A percentile compares a stretch with the other conserved stretches of the same genome.
Conservation (phyloP, 2,888 invertebrate species). For the Dasypogon diadema region DNA sequence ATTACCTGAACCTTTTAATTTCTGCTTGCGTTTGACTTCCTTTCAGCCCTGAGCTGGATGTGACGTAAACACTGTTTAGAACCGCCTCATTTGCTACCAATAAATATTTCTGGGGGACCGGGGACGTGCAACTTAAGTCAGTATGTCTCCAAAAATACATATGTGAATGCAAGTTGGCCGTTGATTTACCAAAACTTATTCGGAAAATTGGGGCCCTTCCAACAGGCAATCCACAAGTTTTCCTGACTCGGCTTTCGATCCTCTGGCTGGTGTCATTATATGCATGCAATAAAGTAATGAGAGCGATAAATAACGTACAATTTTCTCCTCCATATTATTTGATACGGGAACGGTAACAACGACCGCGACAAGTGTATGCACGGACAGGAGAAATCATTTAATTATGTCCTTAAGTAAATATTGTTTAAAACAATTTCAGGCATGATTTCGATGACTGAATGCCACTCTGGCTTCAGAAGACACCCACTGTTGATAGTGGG, state of each 20-base stretch:
- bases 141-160: slow-evolving; percentile 16
- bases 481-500: slow-evolving; percentile 25
- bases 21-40: not conserved
- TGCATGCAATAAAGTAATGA: slow-evolving; percentile 55
- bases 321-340: slow-evolving; percentile 39
- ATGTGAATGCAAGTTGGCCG: slow-evolving; percentile 18
- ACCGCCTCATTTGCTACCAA: not conserved
- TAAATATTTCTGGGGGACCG: not conserved
- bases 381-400: slow-evolving; percentile 44
- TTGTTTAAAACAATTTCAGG: slow-evolving; percentile 52
- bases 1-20: not conserved
- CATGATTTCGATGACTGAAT: slow-evolving; percentile 40
- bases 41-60: not conserved
- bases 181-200: slow-evolving; percentile 33
- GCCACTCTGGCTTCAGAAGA: slow-evolving; percentile 30
- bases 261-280: slow-evolving; percentile 48
- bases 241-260: slow-evolving; percentile 11
- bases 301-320: slow-evolving; percentile 53
- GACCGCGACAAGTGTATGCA: not conserved
- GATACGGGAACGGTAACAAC: slow-evolving; percentile 16
- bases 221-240: slow-evolving; percentile 41
- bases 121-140: not conserved
- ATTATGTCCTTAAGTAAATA: slow-evolving; percentile 53
- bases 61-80: slow-evolving; percentile 5
- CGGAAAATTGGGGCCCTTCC: slow-evolving; percentile 35